Percentiles rank a stretch among this genome's conserved stretches.
Evolutionary conservation across 2,888 invertebrate species (phyloP).

Genomic region (Camponotus fellah): DNA sequence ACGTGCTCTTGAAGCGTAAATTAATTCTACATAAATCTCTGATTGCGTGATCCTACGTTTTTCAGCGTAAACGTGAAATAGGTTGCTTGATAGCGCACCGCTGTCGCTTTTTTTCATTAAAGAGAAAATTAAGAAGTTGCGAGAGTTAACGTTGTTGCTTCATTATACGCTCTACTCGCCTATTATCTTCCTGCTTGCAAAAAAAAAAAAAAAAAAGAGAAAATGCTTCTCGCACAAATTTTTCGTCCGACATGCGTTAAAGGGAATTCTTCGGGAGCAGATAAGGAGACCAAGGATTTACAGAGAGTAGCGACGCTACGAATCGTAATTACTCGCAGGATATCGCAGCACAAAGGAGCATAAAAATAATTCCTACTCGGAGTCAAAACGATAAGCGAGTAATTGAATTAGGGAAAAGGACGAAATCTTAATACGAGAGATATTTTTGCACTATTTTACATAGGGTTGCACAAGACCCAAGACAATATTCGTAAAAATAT

Average conservation of each 20-base stretch:
- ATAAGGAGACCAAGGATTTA: constrained; percentile 38
- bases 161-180: constrained; percentile 5
- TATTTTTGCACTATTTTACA: neutral
- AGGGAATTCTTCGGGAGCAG: constrained; percentile 15
- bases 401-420: constrained; percentile 1
- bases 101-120: neutral
- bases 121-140: constrained; percentile 9
- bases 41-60: constrained; percentile 12
- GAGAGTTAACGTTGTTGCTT: constrained; percentile 18
- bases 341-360: constrained; percentile 21
- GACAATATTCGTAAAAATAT: too few relatives aligned
- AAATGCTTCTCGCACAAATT: neutral
- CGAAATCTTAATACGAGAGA: neutral
- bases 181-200: neutral
- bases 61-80: neutral
- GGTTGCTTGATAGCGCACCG: neutral
- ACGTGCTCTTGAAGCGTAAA: neutral
- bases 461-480: too few relatives aligned
- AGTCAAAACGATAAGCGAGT: constrained; percentile 8
- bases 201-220: neutral
- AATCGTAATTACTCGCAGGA: constrained; percentile 30
- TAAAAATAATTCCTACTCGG: constrained; percentile 22
- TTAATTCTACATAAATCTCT: constrained; percentile 24
- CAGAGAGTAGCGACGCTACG: neutral
- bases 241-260: constrained; percentile 11